These are phyloP conservation scores for Phoeniculus purpureus DNA, from an alignment of 2,797 vertebrate species.

Conservation along the genomic window DNA sequence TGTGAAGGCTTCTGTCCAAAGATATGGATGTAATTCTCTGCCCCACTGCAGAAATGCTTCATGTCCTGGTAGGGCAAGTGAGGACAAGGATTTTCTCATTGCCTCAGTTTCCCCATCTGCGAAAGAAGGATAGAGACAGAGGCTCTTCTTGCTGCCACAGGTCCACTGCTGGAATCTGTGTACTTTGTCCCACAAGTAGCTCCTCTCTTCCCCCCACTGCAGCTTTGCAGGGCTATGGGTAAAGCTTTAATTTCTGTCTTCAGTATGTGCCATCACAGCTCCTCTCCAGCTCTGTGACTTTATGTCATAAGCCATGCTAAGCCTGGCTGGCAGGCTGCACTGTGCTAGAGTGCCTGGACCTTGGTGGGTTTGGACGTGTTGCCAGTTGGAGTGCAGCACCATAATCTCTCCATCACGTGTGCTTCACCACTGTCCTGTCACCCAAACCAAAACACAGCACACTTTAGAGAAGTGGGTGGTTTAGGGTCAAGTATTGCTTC, in stretches of 20 bases:
- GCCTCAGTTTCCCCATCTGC: background rate
- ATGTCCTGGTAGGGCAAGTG: fast-evolving
- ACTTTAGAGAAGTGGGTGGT: background rate
- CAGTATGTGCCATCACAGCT: fast-evolving
- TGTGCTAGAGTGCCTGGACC: background rate
- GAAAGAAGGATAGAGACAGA: background rate
- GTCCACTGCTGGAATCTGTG: background rate
- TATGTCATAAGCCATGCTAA: background rate
- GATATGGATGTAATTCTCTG: fast-evolving
- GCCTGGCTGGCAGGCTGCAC: background rate
- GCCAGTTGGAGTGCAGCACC: background rate
- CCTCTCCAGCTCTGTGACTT: background rate
- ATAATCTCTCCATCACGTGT: no score
- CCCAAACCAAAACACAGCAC: background rate
- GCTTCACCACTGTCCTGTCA: background rate
- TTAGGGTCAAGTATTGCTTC: fast-evolving
- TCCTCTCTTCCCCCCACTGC: fast-evolving
- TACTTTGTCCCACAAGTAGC: background rate
- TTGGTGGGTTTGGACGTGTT: background rate
- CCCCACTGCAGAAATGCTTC: background rate
- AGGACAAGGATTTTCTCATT: background rate
- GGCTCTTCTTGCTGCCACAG: background rate
- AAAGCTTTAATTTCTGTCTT: background rate
- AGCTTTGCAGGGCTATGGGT: background rate
- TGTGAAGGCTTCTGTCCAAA: background rate